These are phyloP conservation scores for Drosophila biarmipes DNA, from an alignment of 1,140 invertebrate species.

Conservation along the genomic window DNA sequence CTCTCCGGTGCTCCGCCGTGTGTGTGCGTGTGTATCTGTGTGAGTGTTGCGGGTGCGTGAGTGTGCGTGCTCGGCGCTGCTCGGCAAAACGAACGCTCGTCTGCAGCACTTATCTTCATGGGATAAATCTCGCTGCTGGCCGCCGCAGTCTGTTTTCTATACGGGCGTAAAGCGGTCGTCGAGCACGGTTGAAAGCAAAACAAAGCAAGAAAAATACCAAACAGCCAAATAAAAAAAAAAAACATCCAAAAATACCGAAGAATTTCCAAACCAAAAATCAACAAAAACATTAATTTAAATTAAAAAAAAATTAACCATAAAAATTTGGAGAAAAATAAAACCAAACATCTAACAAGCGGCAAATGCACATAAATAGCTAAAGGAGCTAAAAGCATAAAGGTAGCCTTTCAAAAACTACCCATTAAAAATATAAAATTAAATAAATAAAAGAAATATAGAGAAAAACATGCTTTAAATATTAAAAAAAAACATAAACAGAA, in stretches of 20 bases:
- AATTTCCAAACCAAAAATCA: neutral
- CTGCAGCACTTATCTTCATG: constrained; percentile 66
- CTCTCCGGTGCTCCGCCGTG: constrained; percentile 2
- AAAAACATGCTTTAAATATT: neutral
- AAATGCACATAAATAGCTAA: constrained; percentile 15
- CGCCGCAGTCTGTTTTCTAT: constrained; percentile 80
- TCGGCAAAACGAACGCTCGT: constrained; percentile 27
- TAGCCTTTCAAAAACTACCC: constrained; percentile 11
- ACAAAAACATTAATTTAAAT: neutral
- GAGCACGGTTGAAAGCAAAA: constrained; percentile 61
- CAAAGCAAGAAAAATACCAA: constrained; percentile 19
- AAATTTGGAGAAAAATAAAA: neutral
- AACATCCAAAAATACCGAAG: neutral
- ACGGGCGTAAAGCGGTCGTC: constrained; percentile 82
- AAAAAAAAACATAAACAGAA: constrained; percentile 1
- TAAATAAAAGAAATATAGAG: neutral
- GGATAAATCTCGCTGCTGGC: constrained; percentile 75
- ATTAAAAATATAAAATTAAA: neutral
- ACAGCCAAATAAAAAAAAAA: constrained; percentile 7
- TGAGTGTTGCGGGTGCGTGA: constrained; percentile 8
- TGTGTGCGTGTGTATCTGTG: constrained; percentile 17
- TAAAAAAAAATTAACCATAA: constrained; percentile 1
- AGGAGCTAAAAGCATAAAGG: constrained; percentile 22
- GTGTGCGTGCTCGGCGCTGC: constrained; percentile 29
- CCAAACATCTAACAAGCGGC: constrained; percentile 1